Evolutionary conservation across 2,888 invertebrate species (phyloP), one percentile per base, ranked within the genome.

Genomic region (Pyrrhosoma nymphula): DNA sequence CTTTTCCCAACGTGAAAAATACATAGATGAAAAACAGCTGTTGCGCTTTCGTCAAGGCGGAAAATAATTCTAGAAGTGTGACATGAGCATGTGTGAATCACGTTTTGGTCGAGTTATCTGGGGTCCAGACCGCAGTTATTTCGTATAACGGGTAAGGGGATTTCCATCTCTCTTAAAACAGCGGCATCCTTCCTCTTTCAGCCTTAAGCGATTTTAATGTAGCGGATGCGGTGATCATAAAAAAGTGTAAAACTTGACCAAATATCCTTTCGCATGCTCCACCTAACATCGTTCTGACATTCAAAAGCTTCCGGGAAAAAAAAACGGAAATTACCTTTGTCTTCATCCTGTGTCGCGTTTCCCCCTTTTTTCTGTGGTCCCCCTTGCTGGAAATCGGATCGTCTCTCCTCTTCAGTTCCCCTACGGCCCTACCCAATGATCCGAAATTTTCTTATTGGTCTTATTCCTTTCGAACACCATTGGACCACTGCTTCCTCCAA

Each of bases 321-420:
- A n/a, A 12, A n/a, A 56, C 56, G 56, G 90, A 56, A 91, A 35
- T 91, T 91, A 56, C 60, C n/a, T 60, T 91, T 35, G 90, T 20
- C 60, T 60, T 60, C 35, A 8, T 60, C 60, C 91, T 60, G 63
- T 91, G 39, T 39, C 18, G 23, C 63, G 18, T 63, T 35, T 63
- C 26, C 63, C 90, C 39, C 91, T 30, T 60, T n/a, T n/a, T n/a
- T n/a, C n/a, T 30, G 14, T 69, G 69, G 20, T 56, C 30, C 30
- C 30, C 56, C 56, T 30, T 16, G 90, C 60, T 20, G 30, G 16
- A 60, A 35, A 1, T 69, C 56, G 20, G 35, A 30, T 60, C 60
- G 6, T 20, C n/a, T 10, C 60, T 35, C 26, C 23, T n/a, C 39
- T 63, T 39, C 39, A 23, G 8, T 39, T 63, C 10, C 39, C 23